Percentiles rank a stretch among this genome's conserved stretches.
phyloP scores from a whole-genome alignment of 1,140 invertebrate genomes.

The Ephestia elutella region DNA sequence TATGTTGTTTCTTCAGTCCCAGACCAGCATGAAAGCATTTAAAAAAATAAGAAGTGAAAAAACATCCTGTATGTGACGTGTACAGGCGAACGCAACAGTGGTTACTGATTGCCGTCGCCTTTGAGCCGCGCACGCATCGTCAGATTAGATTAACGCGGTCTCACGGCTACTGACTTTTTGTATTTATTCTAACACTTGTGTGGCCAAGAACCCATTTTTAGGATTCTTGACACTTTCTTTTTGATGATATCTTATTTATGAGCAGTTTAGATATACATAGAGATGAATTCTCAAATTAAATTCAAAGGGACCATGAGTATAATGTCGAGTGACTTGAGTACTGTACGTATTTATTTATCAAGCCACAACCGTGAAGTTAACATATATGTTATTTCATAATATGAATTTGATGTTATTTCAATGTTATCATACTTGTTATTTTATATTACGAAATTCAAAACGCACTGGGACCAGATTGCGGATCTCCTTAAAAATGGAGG shows the following conservation, averaged over 20 bases:
- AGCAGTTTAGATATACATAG: neutral
- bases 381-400: no score
- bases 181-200: constrained; percentile 13
- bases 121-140: constrained; percentile 30
- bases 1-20: no score
- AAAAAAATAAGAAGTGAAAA: neutral
- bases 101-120: constrained; percentile 35
- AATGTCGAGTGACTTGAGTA: no score
- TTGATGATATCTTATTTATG: constrained; percentile 10
- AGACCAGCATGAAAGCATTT: no score
- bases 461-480: no score
- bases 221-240: constrained; percentile 21
- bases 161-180: constrained; percentile 21
- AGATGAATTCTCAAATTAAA: neutral
- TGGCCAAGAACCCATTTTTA: neutral
- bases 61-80: constrained; percentile 5
- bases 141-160: constrained; percentile 34
- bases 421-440: no score
- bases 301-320: no score
- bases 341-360: no score
- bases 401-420: no score
- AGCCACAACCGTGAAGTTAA: no score
- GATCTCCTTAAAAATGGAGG: no score
- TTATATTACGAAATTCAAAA: no score
- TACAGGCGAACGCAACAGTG: constrained; percentile 54